These are phyloP conservation scores for Hepsetus odoe DNA, from an alignment of 2,113 vertebrate genomes.

Conservation along the genomic window DNA sequence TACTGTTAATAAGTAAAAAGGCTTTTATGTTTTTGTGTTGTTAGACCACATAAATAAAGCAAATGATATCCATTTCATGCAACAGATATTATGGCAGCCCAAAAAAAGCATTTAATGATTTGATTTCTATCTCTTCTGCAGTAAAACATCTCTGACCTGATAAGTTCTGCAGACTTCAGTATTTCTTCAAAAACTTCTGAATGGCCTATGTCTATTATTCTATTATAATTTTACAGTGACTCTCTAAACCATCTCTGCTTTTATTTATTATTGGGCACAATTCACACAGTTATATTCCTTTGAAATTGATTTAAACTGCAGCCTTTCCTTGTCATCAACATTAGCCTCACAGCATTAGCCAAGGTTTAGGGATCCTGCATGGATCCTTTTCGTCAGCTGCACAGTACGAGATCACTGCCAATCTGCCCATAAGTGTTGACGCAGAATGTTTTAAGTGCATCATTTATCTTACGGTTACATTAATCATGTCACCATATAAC, in stretches of 20 bases:
- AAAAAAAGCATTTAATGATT: too few relatives aligned
- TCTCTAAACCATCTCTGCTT: conserved; percentile 15
- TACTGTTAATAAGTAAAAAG: too few relatives aligned
- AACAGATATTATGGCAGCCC: too few relatives aligned
- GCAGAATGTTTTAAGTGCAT: conserved; percentile 39
- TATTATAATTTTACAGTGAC: not conserved
- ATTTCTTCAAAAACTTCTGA: too few relatives aligned
- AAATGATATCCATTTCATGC: too few relatives aligned
- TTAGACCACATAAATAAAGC: too few relatives aligned
- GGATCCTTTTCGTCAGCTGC: conserved; percentile 20
- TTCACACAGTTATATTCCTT: conserved; percentile 36
- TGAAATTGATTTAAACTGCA: conserved; percentile 51
- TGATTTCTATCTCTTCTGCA: too few relatives aligned
- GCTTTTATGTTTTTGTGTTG: too few relatives aligned
- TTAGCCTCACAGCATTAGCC: conserved; percentile 34
- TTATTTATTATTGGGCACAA: conserved; percentile 4
- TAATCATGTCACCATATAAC: conserved; percentile 46
- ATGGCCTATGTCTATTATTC: too few relatives aligned
- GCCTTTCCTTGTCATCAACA: conserved; percentile 28
- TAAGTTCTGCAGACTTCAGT: too few relatives aligned
- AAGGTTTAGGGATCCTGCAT: conserved; percentile 16
- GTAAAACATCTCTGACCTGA: too few relatives aligned
- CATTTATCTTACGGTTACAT: conserved; percentile 40
- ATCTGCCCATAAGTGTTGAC: conserved; percentile 41
- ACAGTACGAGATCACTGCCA: not conserved